Evolutionary conservation across 1,140 invertebrate genomes (phyloP).

Genomic region (Drosophila lacertosa): DNA sequence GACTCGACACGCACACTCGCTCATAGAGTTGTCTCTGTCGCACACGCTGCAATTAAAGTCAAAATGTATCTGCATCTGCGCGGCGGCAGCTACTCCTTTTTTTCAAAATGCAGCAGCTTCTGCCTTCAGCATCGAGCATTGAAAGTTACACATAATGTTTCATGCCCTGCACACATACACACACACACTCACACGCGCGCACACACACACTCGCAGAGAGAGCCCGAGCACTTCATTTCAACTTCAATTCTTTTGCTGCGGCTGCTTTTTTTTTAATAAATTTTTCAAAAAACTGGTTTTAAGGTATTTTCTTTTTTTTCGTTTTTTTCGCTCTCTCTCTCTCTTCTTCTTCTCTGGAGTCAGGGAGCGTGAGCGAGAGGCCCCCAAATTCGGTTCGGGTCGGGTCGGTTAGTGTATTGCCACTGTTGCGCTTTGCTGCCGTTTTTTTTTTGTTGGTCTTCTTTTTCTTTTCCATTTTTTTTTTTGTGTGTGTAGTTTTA

Average conservation of each 20-base stretch:
- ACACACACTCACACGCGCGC: constrained; percentile 22
- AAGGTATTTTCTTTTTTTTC: constrained; percentile 78
- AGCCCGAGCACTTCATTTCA: constrained; percentile 74
- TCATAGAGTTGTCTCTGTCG: constrained; percentile 70
- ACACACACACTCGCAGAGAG: constrained; percentile 23
- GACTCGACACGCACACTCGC: neutral
- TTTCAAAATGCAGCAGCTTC: constrained; percentile 77
- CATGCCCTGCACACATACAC: constrained; percentile 39
- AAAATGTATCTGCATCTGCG: constrained; percentile 76
- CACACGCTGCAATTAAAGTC: constrained; percentile 66
- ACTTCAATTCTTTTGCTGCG: constrained; percentile 69
- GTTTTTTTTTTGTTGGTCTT: constrained; percentile 44
- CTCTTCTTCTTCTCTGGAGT: too few relatives aligned
- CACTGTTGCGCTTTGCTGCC: constrained; percentile 58
- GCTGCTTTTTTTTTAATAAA: constrained; percentile 68
- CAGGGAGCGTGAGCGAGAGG: constrained; percentile 26
- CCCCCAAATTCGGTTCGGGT: constrained; percentile 37
- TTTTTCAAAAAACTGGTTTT: constrained; percentile 83
- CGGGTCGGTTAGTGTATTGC: constrained; percentile 55
- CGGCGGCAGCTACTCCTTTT: constrained; percentile 75
- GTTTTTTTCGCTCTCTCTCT: too few relatives aligned
- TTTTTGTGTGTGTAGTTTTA: constrained; percentile 67
- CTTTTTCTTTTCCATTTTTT: constrained; percentile 17
- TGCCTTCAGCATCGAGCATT: constrained; percentile 73
- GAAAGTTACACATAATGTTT: constrained; percentile 58